These are phyloP conservation scores for Dipus sagitta DNA, from an alignment of 2,797 vertebrate genomes.

Conservation along the genomic window DNA sequence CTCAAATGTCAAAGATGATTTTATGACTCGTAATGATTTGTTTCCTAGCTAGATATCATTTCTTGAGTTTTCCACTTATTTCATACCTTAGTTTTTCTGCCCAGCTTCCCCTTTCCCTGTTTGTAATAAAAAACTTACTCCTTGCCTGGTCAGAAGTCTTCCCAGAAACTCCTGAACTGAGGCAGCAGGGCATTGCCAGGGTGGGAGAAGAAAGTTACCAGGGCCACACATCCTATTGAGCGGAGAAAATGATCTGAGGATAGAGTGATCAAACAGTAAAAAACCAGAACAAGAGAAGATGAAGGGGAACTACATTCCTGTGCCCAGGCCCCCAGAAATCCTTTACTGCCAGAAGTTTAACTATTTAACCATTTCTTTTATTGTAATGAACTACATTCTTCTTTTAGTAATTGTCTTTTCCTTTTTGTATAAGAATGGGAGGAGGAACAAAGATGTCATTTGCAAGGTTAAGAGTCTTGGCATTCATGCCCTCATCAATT, in stretches of 20 bases:
- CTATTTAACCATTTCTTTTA: slow-evolving; percentile 21
- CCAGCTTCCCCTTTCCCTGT: background rate
- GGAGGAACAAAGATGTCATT: background rate
- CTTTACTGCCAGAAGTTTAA: background rate
- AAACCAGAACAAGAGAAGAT: slow-evolving; percentile 12
- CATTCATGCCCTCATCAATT: background rate
- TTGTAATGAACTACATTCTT: background rate
- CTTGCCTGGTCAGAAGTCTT: background rate
- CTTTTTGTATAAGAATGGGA: background rate
- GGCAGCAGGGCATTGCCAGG: background rate
- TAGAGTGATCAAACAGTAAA: background rate
- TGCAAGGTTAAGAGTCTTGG: background rate
- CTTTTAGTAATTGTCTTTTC: background rate
- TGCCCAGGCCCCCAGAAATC: background rate
- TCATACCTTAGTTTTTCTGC: background rate
- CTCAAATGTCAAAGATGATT: slow-evolving; percentile 18
- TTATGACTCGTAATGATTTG: slow-evolving; percentile 15
- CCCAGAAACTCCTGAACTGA: background rate
- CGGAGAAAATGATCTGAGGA: background rate
- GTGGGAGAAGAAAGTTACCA: slow-evolving; percentile 6
- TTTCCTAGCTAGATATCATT: background rate
- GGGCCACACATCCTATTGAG: background rate
- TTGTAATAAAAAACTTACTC: slow-evolving; percentile 8
- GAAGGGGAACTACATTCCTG: slow-evolving; percentile 2
- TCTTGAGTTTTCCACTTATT: background rate